Evolutionary conservation across 1,140 invertebrate genomes (phyloP), one percentile per base, ranked within the genome.

Genomic region (Platorchestia sp.): DNA sequence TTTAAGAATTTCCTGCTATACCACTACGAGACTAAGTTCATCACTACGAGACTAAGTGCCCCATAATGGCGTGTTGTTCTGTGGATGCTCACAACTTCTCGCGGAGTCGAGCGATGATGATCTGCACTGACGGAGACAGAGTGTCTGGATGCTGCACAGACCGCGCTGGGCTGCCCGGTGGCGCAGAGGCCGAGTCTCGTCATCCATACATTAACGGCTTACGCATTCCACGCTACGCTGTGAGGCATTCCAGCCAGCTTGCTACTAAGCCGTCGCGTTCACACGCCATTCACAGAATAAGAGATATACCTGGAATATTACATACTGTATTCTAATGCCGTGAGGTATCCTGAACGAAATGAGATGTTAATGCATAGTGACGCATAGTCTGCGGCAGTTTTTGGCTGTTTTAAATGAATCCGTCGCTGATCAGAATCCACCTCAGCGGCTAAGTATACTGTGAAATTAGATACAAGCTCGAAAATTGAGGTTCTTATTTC

Each of bases 131-230:
- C 10, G 59, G 59, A 75, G 59, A 75, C 59, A 75, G 59, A 75
- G 59, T 75, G 59, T 75, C 59, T 75, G 59, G 59, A 75, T 36
- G 59, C 59, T 75, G 59, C 59, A 22, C 14, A 36, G 27, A 27
- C 59, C 1, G 10, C 59, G 14, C 14, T 75, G 59, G 59, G 59
- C 59, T 22, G 47, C 59, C 36, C 10, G 14, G 10, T 10, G 36
- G 59, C 10, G 59, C 14, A 3, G 47, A 19, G 14, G 27, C 14
- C 27, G 59, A 75, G 59, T 14, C 59, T 75, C 59, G 59, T 75
- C 59, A 75, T 75, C 59, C 59, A 75, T 75, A 75, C 59, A 75
- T 75, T 75, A 75, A 75, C 59, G 59, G 59, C 59, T 75, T 75
- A 75, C 59, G 36, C 59, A 75, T 75, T 75, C 59, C 59, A 75